Evolutionary conservation across 2,888 invertebrate genomes (phyloP), one percentile per base, ranked within the genome.

Genomic region (Dermolepida albohirtum): DNA sequence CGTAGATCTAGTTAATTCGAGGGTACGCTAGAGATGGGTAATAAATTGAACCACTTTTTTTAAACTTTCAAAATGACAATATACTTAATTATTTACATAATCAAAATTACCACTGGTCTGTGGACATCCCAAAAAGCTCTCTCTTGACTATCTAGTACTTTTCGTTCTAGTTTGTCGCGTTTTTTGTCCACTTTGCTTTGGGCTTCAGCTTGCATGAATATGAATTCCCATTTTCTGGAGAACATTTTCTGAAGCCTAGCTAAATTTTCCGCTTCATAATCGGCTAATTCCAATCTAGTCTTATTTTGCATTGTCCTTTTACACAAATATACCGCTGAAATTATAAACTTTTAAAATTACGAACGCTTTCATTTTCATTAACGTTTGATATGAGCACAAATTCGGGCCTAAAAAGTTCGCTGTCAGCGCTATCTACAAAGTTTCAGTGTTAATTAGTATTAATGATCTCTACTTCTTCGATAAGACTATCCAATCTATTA

Each of bases 241-340:
- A 99, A 98, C 95, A 98, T 97, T 85, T 98, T 98, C 86, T 99
- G 99, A 52, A 99, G 86, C 64, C 97, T 87, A 1, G 98, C 98
- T 71, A 99, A 86, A 78, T 98, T 98, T 83, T 99, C 99, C 0
- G 98, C 98, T 82, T 99, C 99, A 82, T 98, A 99, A 83, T 99
- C 99, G 0, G 98, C 98, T 76, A 99, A 85, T 83, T 98, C 98
- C 73, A 99, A 85, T 11, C 98, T 89, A 0, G 98, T 97, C 81
- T 99, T 99, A 85, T 99, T 99, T 87, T 99, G 98, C 98, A 99
- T 99, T 14, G 98, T 99, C 47, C 99, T 88, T 85, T 99, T 99
- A 87, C 98, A 99, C 64, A 99, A 88, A 84, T 99, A 99, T 12
- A 99, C 98, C 71, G 99, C 98, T 96, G 83, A 0, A 72, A 50